These are phyloP conservation scores for Clarias gariepinus DNA, from an alignment of 2,113 vertebrate species.

Conservation along the genomic window DNA sequence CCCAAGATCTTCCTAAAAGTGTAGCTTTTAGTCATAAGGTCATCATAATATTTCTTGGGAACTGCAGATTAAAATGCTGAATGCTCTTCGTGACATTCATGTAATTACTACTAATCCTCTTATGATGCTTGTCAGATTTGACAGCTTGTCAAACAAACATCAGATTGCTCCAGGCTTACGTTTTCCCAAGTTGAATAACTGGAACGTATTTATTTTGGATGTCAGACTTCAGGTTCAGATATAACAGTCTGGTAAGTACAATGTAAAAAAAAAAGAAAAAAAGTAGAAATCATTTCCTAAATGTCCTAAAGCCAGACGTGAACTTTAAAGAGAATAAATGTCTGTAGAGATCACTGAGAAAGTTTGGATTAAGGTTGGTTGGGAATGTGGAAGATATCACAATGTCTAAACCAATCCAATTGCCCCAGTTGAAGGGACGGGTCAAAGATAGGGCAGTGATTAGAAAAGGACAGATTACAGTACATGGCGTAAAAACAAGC, in stretches of 20 bases:
- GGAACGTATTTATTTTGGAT: background rate
- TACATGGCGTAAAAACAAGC: background rate
- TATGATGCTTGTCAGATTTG: background rate
- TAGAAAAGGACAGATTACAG: background rate
- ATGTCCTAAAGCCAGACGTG: background rate
- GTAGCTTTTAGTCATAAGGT: background rate
- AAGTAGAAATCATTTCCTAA: background rate
- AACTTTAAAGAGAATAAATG: background rate
- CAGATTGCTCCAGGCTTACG: background rate
- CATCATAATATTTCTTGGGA: background rate
- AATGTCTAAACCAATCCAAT: background rate
- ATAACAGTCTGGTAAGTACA: background rate
- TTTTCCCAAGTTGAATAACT: background rate
- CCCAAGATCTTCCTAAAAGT: background rate
- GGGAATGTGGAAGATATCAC: background rate
- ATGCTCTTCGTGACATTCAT: background rate
- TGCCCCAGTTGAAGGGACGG: background rate
- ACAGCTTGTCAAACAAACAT: background rate
- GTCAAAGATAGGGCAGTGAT: background rate
- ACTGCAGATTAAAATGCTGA: background rate
- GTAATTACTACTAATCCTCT: conserved; percentile 4
- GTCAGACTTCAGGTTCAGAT: background rate
- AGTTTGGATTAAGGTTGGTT: background rate
- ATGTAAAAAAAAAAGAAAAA: background rate
- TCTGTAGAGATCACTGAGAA: background rate